phyloP scores from a whole-genome alignment of 1,140 invertebrate species.

The Drosophila auraria region DNA sequence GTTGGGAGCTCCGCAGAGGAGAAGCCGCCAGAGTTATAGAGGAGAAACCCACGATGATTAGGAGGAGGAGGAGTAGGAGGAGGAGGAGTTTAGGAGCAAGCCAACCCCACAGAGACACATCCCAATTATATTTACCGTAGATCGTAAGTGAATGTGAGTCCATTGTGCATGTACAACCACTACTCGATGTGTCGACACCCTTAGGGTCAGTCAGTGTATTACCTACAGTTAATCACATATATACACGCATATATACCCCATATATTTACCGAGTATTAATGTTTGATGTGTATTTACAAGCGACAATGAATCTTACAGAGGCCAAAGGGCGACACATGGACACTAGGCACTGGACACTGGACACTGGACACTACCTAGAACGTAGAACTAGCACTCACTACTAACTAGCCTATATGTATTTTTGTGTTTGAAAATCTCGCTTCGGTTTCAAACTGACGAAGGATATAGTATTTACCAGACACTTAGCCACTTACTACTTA shows the following conservation, averaged over 20 bases:
- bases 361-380: background rate
- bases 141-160: slow-evolving; percentile 37
- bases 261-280: slow-evolving; percentile 33
- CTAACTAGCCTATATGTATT: background rate
- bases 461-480: slow-evolving; percentile 11
- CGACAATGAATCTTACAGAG: slow-evolving; percentile 17
- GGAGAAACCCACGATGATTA: background rate
- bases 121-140: slow-evolving; percentile 17
- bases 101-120: slow-evolving; percentile 17
- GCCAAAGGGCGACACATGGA: slow-evolving; percentile 11
- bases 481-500: background rate
- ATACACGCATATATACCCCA: background rate
- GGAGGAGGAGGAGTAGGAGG: background rate
- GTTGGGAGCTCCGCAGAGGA: background rate
- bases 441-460: slow-evolving; percentile 37
- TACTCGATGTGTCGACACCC: slow-evolving; percentile 16
- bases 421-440: slow-evolving; percentile 12
- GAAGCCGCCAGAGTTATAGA: background rate
- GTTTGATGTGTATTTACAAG: slow-evolving; percentile 51
- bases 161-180: slow-evolving; percentile 15
- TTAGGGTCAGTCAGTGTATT: slow-evolving; percentile 11
- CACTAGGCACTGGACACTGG: background rate
- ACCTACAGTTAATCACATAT: slow-evolving; percentile 18
- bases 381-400: background rate
- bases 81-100: slow-evolving; percentile 1